Percentiles rank a stretch among this genome's conserved stretches.
Evolutionary conservation across 1,140 invertebrate species (phyloP).

Genomic region (Carposina sasakii): DNA sequence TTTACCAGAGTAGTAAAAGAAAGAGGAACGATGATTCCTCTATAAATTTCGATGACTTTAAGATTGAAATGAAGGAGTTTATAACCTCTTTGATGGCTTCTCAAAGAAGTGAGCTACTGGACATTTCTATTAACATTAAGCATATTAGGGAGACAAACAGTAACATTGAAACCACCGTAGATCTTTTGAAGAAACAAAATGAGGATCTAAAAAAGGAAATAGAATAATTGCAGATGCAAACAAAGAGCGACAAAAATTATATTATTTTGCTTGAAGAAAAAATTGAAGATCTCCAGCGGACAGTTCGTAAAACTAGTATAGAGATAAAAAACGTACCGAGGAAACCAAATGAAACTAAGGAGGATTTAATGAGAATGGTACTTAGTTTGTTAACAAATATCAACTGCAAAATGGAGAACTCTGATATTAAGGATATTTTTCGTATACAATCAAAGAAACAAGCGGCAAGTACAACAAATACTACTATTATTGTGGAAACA

Average conservation of each 20-base stretch:
- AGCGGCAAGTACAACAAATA: neutral
- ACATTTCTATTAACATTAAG: neutral
- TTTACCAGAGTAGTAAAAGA: too few relatives aligned
- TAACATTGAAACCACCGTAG: neutral
- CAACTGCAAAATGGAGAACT: neutral
- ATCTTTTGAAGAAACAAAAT: neutral
- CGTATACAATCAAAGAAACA: neutral
- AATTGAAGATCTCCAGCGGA: conserved; percentile 1
- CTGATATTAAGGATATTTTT: neutral
- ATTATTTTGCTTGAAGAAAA: neutral
- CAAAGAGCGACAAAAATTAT: neutral
- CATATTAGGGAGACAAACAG: neutral
- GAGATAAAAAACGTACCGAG: conserved; percentile 3
- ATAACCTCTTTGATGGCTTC: neutral
- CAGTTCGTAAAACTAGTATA: neutral
- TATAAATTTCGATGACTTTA: too few relatives aligned
- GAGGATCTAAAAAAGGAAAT: conserved; percentile 1
- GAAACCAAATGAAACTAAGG: neutral
- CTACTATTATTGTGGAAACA: neutral
- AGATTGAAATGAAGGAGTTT: conserved; percentile 3
- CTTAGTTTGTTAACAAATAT: neutral
- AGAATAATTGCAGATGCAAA: neutral
- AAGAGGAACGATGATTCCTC: too few relatives aligned
- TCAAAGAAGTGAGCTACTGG: neutral
- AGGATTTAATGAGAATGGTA: neutral